Conservation (phyloP, 2,113 vertebrate species). For the Spheniscus mendiculus region DNA sequence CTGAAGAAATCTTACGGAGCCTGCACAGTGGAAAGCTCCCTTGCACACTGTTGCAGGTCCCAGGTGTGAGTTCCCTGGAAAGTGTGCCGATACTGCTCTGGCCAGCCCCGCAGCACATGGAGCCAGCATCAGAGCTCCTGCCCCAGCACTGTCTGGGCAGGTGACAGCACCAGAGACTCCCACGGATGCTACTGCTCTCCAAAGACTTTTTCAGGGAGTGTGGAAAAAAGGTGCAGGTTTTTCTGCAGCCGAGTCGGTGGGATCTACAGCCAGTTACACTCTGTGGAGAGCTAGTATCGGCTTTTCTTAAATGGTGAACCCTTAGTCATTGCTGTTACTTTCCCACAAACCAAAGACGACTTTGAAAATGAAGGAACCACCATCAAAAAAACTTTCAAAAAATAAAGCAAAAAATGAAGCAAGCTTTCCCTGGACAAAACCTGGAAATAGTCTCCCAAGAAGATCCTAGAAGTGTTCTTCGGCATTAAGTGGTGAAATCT, state of each 20-base stretch:
- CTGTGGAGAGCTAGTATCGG: not conserved
- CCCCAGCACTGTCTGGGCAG: not conserved
- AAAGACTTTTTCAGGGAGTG: not conserved
- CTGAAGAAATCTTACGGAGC: not conserved
- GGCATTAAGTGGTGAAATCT: not conserved
- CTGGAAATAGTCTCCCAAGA: not conserved
- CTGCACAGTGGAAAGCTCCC: not conserved
- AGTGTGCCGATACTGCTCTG: not conserved
- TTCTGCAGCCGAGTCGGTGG: not conserved
- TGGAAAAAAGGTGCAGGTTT: not conserved
- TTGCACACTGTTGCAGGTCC: not conserved
- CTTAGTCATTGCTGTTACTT: not conserved
- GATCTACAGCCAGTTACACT: not conserved
- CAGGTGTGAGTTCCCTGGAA: not conserved
- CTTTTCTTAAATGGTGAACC: not conserved
- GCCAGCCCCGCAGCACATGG: not conserved
- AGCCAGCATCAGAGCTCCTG: not conserved
- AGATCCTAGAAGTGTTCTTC: not conserved
- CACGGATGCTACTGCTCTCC: not conserved
- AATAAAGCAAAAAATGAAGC: not conserved
- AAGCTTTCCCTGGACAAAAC: not conserved
- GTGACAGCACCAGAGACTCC: not conserved
- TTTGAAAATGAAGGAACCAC: not conserved
- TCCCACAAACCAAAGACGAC: not conserved
- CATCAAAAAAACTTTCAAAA: not conserved